These are phyloP conservation scores for Cremastinae sp. DNA, from an alignment of 2,888 invertebrate genomes.

Conservation along the genomic window DNA sequence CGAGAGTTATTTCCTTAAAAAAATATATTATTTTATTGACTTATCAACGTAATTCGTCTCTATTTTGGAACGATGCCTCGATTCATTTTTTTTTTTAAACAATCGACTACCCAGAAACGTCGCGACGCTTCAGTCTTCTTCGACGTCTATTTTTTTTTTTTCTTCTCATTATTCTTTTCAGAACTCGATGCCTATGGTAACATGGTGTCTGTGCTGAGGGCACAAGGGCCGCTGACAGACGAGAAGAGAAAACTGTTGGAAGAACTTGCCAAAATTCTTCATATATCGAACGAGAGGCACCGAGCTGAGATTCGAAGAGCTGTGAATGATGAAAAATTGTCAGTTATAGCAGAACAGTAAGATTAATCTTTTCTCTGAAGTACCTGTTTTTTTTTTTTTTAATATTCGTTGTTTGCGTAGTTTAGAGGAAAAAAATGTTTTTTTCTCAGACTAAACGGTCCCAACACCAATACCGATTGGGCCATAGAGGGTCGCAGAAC, in stretches of 20 bases:
- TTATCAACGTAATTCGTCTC: neutral
- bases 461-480: slow-evolving; percentile 87
- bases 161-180: slow-evolving; percentile 82
- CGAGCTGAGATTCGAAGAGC: slow-evolving; percentile 95
- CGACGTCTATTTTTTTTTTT: neutral
- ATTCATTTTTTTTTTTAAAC: neutral
- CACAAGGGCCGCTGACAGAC: slow-evolving; percentile 93
- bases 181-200: slow-evolving; percentile 96
- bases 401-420: neutral
- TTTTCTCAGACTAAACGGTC: slow-evolving; percentile 80
- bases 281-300: slow-evolving; percentile 95
- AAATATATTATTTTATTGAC: neutral
- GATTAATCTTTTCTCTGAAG: slow-evolving; percentile 76
- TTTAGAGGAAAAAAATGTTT: no score
- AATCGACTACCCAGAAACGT: neutral
- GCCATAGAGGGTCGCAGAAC: slow-evolving; percentile 92
- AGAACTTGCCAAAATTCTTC: slow-evolving; percentile 90
- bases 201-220: slow-evolving; percentile 94
- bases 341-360: slow-evolving; percentile 95
- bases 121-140: neutral
- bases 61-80: neutral
- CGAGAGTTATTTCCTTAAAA: neutral
- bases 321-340: slow-evolving; percentile 94
- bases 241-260: slow-evolving; percentile 92
- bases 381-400: neutral